Base-by-base conservation (phyloP, 2,888 invertebrate species). In the Geotrupes spiniger region DNA sequence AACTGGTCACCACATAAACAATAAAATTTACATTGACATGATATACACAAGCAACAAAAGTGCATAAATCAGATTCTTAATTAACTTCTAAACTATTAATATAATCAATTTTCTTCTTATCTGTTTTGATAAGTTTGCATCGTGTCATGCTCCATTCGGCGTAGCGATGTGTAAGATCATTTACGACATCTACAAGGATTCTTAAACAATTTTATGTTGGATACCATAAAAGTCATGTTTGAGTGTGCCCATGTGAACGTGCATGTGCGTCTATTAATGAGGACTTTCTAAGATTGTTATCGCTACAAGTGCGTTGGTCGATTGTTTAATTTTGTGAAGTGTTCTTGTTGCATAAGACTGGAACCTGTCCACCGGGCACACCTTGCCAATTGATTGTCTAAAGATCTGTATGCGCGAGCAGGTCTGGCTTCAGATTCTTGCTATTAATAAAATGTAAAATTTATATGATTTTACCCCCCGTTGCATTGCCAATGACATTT, bases 381-480 rank as follows among this genome's bases (percentile, higher is more conserved):
- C 58, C 58, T 58, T 51, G 44, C 36, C 51, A 49, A 40, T 52
- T 56, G 58, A 61, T 61, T 61, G 61, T 61, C 53, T 61, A 57
- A 21, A 21, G 21, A 58, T 61, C 59, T 33, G 11, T 10, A 33
- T 33, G 11, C 40, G 38, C 33, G 56, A 54, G 61, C 58, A n/a
- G n/a, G n/a, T n/a, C n/a, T n/a, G 6, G 6, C 21, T 4, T 21
- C 21, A 21, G 3, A 21, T 21, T 21, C 4, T 21, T 21, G 21
- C 21, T 6, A 21, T 4, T 3, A 21, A 6, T 6, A 21, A 21
- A 21, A 4, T 21, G 21, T 6, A 21, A 21, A 3, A 21, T 21
- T 4, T 21, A 21, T 21, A 21, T 21, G 3, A 4, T 21, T 21
- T 6, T 21, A 21, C 3, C n/a, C n/a, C n/a, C n/a, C n/a, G n/a